Base-by-base conservation (phyloP, 2,113 vertebrate genomes). In the Corvus cornix region DNA sequence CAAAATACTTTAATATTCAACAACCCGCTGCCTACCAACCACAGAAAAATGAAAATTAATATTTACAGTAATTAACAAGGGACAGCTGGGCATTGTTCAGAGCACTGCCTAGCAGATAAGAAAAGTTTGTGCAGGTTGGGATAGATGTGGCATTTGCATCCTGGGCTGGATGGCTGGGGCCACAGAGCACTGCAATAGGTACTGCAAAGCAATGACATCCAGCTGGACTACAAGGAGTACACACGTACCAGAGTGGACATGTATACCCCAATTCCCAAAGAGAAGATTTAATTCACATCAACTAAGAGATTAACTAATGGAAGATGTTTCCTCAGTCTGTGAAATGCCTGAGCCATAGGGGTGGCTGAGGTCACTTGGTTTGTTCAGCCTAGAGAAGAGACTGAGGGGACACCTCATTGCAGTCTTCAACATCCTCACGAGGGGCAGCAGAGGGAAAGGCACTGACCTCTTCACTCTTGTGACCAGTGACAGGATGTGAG, bases 181-280 rank as follows among this genome's bases (percentile, higher is more conserved):
- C 59, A 87, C 30, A 49, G 35, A 73, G 33, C 37, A 19, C 27
- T 55, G 33, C 37, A 35, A 10, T 2, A 72, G 16, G 18, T 24
- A 26, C 39, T 51, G 41, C 33, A 69, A 56, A 69, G 18, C 55
- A 46, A 7, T 2, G 12, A 48, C 31, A 41, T 49, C 22, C 75
- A 41, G 70, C 31, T n/a, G 27, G 56, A 75, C 62, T 41, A 46
- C 1, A 10, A 60, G 20, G 26, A n/a, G 3, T 24, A 46, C 1
- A 44, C 23, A 49, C 0, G 2, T 28, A 31, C 43, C 53, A 52
- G 11, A 74, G 37, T 7, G 17, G 48, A 53, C 0, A 0, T 4
- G 16, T 5, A 62, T 12, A 55, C 10, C 55, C 59, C 23, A 83
- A 16, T 7, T 58, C 8, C 22, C 33, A 59, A 59, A 41, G 27